phyloP scores from a whole-genome alignment of 1,140 invertebrate genomes.

The Lepidostoma basale region DNA sequence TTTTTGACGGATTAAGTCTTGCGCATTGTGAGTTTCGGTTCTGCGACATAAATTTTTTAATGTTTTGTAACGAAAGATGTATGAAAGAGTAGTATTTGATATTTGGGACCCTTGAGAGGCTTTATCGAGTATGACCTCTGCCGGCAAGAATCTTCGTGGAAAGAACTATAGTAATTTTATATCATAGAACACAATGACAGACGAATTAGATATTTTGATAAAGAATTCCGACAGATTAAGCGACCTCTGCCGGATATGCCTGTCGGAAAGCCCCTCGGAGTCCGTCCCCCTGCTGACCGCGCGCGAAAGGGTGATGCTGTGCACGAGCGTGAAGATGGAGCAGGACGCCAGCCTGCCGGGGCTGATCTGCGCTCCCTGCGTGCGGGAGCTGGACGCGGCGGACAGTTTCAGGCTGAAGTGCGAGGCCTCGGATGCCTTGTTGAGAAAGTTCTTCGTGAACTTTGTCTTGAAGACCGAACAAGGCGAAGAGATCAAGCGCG shows the following conservation, averaged over 20 bases:
- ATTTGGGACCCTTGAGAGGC: no score
- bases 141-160: background rate
- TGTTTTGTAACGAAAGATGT: no score
- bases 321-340: background rate
- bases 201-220: background rate
- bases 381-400: background rate
- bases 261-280: constrained; percentile 2
- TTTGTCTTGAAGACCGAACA: background rate
- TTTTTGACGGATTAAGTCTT: background rate
- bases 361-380: constrained; percentile 1
- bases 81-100: no score
- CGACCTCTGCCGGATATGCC: constrained; percentile 18
- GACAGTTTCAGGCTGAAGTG: constrained; percentile 12
- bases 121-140: no score
- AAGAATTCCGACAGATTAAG: background rate
- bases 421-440: constrained; percentile 1
- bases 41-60: background rate
- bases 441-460: background rate
- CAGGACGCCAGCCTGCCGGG: constrained; percentile 7
- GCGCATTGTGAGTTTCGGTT: no score
- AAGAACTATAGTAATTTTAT: background rate
- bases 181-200: background rate
- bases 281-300: background rate
- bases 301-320: constrained; percentile 17
- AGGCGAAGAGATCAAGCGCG: background rate